Conservation (phyloP, 2,888 invertebrate genomes). For the Spodoptera picta region DNA sequence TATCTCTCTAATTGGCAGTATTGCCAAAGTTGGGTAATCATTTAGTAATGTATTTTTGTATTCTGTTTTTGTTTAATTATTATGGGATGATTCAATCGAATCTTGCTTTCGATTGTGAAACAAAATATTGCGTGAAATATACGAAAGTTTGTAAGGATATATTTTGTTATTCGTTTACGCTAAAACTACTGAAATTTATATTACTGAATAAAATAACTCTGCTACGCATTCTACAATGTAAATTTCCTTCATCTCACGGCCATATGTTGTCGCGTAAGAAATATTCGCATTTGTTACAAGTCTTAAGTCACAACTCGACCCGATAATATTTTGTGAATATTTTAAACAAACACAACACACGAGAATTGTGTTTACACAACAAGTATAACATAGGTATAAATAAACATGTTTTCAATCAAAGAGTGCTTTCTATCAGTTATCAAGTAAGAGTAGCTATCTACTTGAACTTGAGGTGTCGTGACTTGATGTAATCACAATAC, state of each 20-base stretch:
- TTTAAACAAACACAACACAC: constrained; percentile 8
- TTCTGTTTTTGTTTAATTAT: not conserved
- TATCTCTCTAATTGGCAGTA: constrained; percentile 3
- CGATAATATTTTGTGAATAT: constrained; percentile 12
- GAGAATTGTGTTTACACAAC: constrained; percentile 16
- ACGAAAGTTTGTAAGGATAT: too few relatives aligned
- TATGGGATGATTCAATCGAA: not conserved
- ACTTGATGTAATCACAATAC: constrained; percentile 37
- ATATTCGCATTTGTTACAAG: constrained; percentile 28
- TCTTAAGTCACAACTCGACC: constrained; percentile 21
- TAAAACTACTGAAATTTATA: too few relatives aligned
- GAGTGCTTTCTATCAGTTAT: constrained; percentile 40
- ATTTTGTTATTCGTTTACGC: too few relatives aligned
- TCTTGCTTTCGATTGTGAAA: constrained; percentile 2
- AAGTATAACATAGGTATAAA: not conserved
- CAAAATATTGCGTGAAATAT: not conserved
- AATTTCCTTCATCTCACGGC: constrained; percentile 49
- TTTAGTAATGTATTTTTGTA: not conserved
- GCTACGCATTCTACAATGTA: constrained; percentile 39
- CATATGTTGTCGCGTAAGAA: constrained; percentile 39
- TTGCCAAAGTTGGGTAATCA: constrained; percentile 7
- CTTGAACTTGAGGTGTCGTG: constrained; percentile 35
- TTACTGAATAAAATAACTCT: constrained; percentile 12
- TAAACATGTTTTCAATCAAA: constrained; percentile 13
- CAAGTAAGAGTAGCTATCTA: constrained; percentile 24